Conservation (phyloP, 2,888 invertebrate genomes). For the Drepanosiphum platanoidis region DNA sequence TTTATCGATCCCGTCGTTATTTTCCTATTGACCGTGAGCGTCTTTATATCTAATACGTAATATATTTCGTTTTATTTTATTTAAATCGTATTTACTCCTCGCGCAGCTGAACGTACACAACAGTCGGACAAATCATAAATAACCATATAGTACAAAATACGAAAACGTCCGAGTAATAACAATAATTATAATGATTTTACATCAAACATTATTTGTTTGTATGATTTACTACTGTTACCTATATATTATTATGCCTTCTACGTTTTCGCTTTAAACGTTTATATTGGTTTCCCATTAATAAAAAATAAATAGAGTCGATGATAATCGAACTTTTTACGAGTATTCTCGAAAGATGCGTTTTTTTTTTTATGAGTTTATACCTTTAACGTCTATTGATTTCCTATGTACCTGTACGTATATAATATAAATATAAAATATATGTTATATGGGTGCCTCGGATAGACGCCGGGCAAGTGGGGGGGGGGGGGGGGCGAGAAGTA, state of each 20-base stretch:
- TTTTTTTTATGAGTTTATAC: conserved; percentile 23
- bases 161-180: background rate
- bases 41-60: background rate
- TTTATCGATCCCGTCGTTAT: background rate
- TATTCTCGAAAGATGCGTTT: background rate
- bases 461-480: no score
- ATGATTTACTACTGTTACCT: background rate
- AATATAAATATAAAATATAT: no score
- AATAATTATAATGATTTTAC: background rate
- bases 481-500: no score
- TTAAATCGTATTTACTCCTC: background rate
- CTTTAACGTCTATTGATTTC: conserved; percentile 37
- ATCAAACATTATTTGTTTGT: background rate
- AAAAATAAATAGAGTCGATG: background rate
- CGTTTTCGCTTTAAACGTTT: background rate
- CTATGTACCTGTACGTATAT: no score
- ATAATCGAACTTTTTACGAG: conserved; percentile 20
- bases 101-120: background rate
- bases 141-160: background rate
- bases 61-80: background rate
- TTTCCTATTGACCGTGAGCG: background rate
- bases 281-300: background rate
- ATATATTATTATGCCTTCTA: no score
- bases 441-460: background rate
- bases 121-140: background rate